Base-by-base conservation (phyloP, 2,888 invertebrate species). In the Diadegma fenestrale region DNA sequence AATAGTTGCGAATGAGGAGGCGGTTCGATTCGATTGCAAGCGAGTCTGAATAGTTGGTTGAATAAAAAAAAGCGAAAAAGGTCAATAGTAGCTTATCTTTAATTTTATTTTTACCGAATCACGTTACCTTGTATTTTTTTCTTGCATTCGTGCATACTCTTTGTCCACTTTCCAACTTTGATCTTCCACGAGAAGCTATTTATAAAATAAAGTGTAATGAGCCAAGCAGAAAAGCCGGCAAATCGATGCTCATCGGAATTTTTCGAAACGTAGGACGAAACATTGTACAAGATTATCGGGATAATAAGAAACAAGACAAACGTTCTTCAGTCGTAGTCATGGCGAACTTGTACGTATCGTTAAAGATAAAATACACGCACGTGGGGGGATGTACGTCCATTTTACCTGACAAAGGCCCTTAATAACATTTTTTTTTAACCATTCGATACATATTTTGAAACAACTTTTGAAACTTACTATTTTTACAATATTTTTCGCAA, bases 251-350 rank as follows among this genome's bases (percentile, higher is more conserved):
- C 43, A 83, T 73, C 30, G 80, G 22, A 43, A 72, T 73, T 78
- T 73, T 80, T 45, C 54, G 66, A 72, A 80, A 43, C 66, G 37
- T 69, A 48, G 80, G 22, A 37, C 76, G 72, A 73, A 64, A 86
- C 86, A 80, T 86, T 83, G 82, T 63, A 71, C 77, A n/a, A 73
- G 73, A 86, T 86, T 80, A 86, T 86, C 72, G 73, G 54, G 71
- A 61, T 48, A 78, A 86, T 80, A 83, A 83, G 80, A 86, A 83
- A 73, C 63, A 73, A 51, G 77, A 86, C 63, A 77, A 80, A 86
- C 73, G 80, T 80, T 86, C 83, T 75, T 83, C 83, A 58, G 45
- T 80, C 69, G 78, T 78, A 37, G 61, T 43, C 43, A 54, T 51
- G 63, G 72, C 19, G 66, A 54, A 58, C 48, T 43, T 66, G 72